Evolutionary conservation across 1,140 invertebrate species (phyloP), one percentile per base, ranked within the genome.

Genomic region (Pseudachorutes palmiensis): DNA sequence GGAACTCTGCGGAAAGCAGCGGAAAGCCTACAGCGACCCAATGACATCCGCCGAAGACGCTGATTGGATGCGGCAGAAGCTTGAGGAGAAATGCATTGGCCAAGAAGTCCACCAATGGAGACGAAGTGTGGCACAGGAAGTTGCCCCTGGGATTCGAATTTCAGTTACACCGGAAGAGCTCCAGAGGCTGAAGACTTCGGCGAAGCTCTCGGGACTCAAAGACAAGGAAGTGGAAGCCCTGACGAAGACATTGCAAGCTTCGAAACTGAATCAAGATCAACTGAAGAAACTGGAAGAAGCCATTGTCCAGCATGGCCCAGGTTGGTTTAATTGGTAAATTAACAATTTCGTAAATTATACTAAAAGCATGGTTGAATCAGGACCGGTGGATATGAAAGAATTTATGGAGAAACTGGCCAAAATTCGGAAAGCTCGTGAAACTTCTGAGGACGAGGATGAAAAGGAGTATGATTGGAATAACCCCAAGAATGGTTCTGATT

Each of bases 401-500:
- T 24, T 55, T 5, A 55, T 55, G 51, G 51, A 19, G 5, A 5
- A 16, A 26, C 24, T 55, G 51, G 51, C 51, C 24, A 26, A 19
- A 22, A 5, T 24, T 16, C 12, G 51, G 24, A 55, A 55, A 26
- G 51, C 51, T 19, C 12, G 51, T 14, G 24, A 55, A 5, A 22
- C 51, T 5, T 9, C 51, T 24, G 51, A 55, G 24, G 51, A 55
- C 5, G 14, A 12, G 24, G 51, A 55, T 55, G 51, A 55, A 5
- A 55, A 19, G 24, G 51, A 26, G 51, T 55, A 55, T 55, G 51
- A 55, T 22, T 55, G 51, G 51, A 24, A 24, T 55, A 55, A 55
- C 24, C 51, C 12, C 9, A 55, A 55, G 51, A 5, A 12, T 14
- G 51, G 51, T 14, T 55, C 51, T 55, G 51, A 55, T 55, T 55